Evolutionary conservation across 2,113 vertebrate genomes (phyloP), one percentile per base, ranked within the genome.

Genomic region (Pongo abelii): DNA sequence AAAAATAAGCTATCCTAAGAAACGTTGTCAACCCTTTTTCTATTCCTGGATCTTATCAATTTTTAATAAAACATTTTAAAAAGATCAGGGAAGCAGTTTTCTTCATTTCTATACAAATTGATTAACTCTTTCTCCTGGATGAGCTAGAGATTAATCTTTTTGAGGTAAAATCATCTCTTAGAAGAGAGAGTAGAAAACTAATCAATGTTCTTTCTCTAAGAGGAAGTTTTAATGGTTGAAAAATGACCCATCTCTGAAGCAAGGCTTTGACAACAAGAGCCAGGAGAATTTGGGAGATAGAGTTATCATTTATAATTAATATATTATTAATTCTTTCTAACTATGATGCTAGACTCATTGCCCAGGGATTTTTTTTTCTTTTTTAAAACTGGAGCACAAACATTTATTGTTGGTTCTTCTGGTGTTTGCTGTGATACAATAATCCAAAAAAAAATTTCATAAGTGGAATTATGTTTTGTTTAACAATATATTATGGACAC

Each of bases 111-210:
- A 1, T 96, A 67, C 25, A 57, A 87, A 78, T 81, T 59, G 46
- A 74, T 93, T 84, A 85, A 69, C 81, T 96, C 61, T 81, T 84
- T 86, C 72, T 84, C 61, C 67, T 74, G 55, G 75, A 85, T 81
- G 87, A 92, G 70, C 95, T 96, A 88, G 89, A 84, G 77, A 50
- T 96, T 85, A 78, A 94, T 96, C 88, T 96, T 93, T 52, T 94
- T 88, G 94, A 93, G 92, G 91, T 92, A 61, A 74, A 98, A 55
- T 84, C 38, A 30, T 90, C 72, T 78, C 77, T 96, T 93, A 40
- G 57, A 96, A 61, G 46, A 93, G 4, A 50, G 94, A 84, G 74
- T 52, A 75, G 70, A 79, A 92, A 81, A 91, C 75, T 75, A 97
- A 94, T 92, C 80, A 64, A 84, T 89, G 83, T 86, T 93, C 74